Evolutionary conservation across 2,797 vertebrate genomes (phyloP).

Genomic region (Graptemys geographica): DNA sequence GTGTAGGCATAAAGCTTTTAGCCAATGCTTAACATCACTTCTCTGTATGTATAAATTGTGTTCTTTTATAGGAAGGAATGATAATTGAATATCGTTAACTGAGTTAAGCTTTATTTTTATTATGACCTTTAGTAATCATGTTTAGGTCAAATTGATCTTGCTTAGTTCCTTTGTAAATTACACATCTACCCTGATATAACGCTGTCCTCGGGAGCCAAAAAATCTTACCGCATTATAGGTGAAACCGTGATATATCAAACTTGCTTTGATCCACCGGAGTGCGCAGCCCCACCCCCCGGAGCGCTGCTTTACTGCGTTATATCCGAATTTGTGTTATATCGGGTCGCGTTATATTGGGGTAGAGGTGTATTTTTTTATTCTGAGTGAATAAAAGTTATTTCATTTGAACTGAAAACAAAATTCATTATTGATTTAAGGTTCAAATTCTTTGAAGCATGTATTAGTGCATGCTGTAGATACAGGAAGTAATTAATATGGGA

Average conservation of each 20-base stretch:
- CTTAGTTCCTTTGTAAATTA: not conserved
- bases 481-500: not conserved
- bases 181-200: too few relatives aligned
- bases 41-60: not conserved
- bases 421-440: not conserved
- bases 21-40: not conserved
- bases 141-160: not conserved
- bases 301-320: too few relatives aligned
- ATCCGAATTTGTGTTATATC: too few relatives aligned
- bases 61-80: not conserved
- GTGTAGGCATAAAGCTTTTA: slow-evolving; percentile 12
- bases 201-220: too few relatives aligned
- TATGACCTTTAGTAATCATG: not conserved
- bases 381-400: not conserved
- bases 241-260: too few relatives aligned
- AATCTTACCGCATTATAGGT: too few relatives aligned
- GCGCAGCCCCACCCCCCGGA: too few relatives aligned
- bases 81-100: not conserved
- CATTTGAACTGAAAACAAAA: not conserved
- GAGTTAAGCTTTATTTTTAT: not conserved
- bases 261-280: too few relatives aligned
- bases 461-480: not conserved
- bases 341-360: too few relatives aligned
- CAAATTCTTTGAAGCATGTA: not conserved
- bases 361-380: not conserved